A percentile compares a stretch with the other conserved stretches of the same genome.
These are phyloP conservation scores for Mantis religiosa DNA, from an alignment of 2,888 invertebrate genomes.

Conservation along the genomic window DNA sequence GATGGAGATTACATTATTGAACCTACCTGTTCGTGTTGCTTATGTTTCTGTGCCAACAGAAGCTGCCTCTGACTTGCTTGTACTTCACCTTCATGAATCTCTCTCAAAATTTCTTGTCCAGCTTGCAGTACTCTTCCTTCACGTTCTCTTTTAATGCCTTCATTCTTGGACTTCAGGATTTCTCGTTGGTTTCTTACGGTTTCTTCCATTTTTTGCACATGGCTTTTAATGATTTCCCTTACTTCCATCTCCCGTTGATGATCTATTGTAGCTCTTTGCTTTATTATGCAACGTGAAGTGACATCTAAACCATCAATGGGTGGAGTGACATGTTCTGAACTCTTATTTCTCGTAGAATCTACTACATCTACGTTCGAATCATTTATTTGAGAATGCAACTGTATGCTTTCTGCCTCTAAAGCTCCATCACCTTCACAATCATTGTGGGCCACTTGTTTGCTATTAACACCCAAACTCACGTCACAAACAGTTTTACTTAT, in stretches of 20 bases:
- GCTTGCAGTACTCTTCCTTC: not conserved
- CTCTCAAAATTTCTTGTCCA: conserved; percentile 8
- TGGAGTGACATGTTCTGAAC: too few relatives aligned
- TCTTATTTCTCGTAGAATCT: too few relatives aligned
- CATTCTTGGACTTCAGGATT: not conserved
- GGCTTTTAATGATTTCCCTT: not conserved
- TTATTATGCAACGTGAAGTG: not conserved
- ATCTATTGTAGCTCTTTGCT: not conserved
- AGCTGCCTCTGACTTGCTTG: conserved; percentile 16
- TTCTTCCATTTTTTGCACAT: not conserved
- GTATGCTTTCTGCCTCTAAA: not conserved
- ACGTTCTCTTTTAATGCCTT: not conserved
- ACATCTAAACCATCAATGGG: not conserved
- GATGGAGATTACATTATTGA: too few relatives aligned
- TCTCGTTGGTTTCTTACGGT: not conserved
- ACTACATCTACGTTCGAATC: not conserved
- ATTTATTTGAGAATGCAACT: not conserved
- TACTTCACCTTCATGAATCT: conserved; percentile 21
- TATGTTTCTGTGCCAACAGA: conserved; percentile 14
- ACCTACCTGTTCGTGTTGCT: conserved; percentile 18
- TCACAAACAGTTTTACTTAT: conserved; percentile 51
- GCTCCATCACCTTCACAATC: not conserved
- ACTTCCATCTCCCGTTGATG: not conserved
- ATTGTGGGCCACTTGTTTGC: not conserved
- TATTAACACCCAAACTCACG: conserved; percentile 52